Evolutionary conservation across 2,113 vertebrate species (phyloP), one percentile per base, ranked within the genome.

Genomic region (Gadus chalcogrammus): DNA sequence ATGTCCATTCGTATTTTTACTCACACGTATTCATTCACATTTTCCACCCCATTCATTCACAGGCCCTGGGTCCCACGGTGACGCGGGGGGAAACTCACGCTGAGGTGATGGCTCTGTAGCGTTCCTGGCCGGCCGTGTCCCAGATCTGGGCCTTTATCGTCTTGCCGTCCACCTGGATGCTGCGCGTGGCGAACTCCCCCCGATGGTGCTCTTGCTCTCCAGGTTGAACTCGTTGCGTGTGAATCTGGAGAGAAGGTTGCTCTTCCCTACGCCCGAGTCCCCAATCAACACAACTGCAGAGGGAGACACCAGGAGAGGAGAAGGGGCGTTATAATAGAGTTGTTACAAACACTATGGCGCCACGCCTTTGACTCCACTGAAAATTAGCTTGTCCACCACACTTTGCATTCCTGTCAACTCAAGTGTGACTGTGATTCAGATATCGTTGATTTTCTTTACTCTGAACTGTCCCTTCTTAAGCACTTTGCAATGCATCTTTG

Each of bases 101-200:
- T 0, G 96, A 98, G 66, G 96, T 99, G 87, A 99, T 99, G 92
- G 97, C 97, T 0, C 97, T 92, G 92, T 99, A 99, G 81, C 97
- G 93, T 78, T 99, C 97, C 88, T 99, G 97, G 15, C 97, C 97
- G 0, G 97, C 97, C 0, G 97, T 99, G 74, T 99, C 97, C 97
- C 97, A 99, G 89, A 99, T 99, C 94, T 99, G 97, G 0, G 97
- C 97, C 84, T 99, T 99, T 91, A 99, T 97, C 69, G 95, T 99
- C 93, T 99, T 99, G 79, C 96, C 92, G 1, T 98, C 97, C 85
- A 99, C 97, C 87, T 99, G 97, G 84, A 99, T 99, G 91, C 96
- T 98, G 78, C 97, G 93, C 4, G 97, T 99, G 75, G 97, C 97
- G 4, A 99, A 99, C 82, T 99, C 97, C 90, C 97, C 0, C 97